Conservation (phyloP, 1,140 invertebrate species). For the Halotydeus destructor region DNA sequence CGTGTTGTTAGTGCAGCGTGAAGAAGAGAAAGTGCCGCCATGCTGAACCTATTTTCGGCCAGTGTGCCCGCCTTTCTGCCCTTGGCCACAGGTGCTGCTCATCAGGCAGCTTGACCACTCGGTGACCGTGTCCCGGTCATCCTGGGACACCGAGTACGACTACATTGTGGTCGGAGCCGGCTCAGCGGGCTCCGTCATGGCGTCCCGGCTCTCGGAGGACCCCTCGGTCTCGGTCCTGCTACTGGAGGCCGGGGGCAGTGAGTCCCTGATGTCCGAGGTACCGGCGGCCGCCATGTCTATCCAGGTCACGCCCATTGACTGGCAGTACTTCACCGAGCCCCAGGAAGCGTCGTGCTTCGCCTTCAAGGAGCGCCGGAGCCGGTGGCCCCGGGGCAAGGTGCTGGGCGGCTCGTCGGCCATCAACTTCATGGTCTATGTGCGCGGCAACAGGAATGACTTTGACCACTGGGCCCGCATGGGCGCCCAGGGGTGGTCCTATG, state of each 20-base stretch:
- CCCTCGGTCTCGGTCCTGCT: constrained; percentile 41
- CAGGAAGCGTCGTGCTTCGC: constrained; percentile 57
- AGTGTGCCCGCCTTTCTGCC: constrained; percentile 11
- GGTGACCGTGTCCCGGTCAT: constrained; percentile 30
- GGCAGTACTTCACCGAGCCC: constrained; percentile 61
- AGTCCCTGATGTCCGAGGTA: constrained; percentile 69
- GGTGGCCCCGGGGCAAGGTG: constrained; percentile 21
- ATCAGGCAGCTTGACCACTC: constrained; percentile 9
- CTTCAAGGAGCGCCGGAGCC: constrained; percentile 37
- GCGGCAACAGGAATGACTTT: constrained; percentile 80
- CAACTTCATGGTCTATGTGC: constrained; percentile 85
- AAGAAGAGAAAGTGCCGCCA: too few species aligned
- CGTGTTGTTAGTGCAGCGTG: too few species aligned
- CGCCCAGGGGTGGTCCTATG: constrained; percentile 74
- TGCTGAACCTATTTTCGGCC: too few species aligned
- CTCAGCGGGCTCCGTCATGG: constrained; percentile 45
- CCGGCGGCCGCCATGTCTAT: constrained; percentile 63
- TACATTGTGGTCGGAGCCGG: constrained; percentile 56
- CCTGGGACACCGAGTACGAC: constrained; percentile 47
- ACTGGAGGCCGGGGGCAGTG: constrained; percentile 71
- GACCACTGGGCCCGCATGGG: constrained; percentile 72
- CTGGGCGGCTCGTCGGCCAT: constrained; percentile 62
- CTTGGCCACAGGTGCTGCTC: constrained; percentile 11
- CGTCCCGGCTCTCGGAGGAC: constrained; percentile 36
- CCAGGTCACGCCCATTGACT: constrained; percentile 59